Conservation (phyloP, 1,140 invertebrate genomes). For the Drosophila hydei region DNA sequence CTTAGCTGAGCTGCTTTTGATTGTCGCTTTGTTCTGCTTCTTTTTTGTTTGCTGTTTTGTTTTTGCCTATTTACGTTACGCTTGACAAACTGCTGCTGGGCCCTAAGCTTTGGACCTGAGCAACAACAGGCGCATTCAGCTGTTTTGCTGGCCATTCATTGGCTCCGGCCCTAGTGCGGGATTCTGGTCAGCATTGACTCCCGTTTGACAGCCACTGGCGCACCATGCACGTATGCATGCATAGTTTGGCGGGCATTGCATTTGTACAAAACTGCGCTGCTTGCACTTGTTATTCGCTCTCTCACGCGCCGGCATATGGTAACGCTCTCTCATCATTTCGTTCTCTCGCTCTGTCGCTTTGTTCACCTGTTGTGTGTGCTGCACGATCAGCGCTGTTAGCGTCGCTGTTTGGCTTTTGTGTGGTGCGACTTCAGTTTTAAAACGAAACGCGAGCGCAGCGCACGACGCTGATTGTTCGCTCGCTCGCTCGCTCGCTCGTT, state of each 20-base stretch:
- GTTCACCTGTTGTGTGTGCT: constrained; percentile 41
- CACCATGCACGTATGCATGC: constrained; percentile 9
- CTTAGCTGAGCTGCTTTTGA: constrained; percentile 7
- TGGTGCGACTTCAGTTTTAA: constrained; percentile 39
- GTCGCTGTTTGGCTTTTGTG: constrained; percentile 23
- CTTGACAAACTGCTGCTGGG: constrained; percentile 59
- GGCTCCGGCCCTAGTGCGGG: no score
- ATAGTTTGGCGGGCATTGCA: constrained; percentile 35
- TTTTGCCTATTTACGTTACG: constrained; percentile 61
- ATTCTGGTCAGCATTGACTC: background rate
- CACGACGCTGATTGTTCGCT: constrained; percentile 20
- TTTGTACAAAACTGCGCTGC: background rate
- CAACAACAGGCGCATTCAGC: constrained; percentile 29
- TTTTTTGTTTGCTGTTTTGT: constrained; percentile 33
- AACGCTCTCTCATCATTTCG: background rate
- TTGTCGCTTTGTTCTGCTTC: constrained; percentile 23
- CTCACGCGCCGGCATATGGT: background rate
- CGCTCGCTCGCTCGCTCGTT: constrained; percentile 20
- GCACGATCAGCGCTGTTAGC: constrained; percentile 32
- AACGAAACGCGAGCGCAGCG: constrained; percentile 50
- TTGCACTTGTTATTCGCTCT: constrained; percentile 20
- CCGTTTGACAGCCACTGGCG: constrained; percentile 29
- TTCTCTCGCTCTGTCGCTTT: constrained; percentile 2
- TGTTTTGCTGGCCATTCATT: constrained; percentile 31
- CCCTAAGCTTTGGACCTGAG: constrained; percentile 31